A percentile compares a stretch with the other conserved stretches of the same genome.
Evolutionary conservation across 2,797 vertebrate genomes (phyloP).

Genomic region (Poeciliopsis presidionis): DNA sequence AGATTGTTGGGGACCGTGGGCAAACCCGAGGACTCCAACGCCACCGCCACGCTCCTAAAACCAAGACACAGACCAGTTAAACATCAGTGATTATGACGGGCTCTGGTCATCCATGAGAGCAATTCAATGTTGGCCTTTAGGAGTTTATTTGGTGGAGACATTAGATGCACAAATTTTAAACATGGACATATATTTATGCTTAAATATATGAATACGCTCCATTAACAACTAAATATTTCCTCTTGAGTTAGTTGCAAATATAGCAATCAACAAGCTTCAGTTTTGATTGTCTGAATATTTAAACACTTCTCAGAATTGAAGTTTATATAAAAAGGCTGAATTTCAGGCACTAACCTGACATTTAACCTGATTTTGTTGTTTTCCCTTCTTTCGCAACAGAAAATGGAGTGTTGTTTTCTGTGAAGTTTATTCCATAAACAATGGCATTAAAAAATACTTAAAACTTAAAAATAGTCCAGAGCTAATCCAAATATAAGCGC

Average conservation of each 20-base stretch:
- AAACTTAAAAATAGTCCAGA: background rate
- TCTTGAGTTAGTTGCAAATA: background rate
- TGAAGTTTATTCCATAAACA: background rate
- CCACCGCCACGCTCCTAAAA: slow-evolving; percentile 78
- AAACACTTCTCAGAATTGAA: background rate
- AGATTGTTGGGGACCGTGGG: slow-evolving; percentile 73
- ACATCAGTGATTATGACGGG: background rate
- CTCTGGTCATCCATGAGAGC: background rate
- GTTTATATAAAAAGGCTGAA: background rate
- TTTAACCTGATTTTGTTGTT: background rate
- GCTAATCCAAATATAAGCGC: background rate
- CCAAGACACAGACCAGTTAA: slow-evolving; percentile 24
- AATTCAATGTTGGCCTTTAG: background rate
- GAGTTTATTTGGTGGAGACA: background rate
- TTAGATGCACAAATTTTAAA: background rate
- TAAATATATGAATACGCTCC: background rate
- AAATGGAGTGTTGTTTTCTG: background rate
- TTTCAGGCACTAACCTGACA: background rate
- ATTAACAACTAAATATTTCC: background rate
- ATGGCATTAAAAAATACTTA: background rate
- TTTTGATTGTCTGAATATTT: background rate
- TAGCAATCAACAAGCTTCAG: background rate
- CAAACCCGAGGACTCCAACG: slow-evolving; percentile 77
- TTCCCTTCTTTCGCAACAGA: background rate
- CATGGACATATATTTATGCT: background rate